Base-by-base conservation (phyloP, 2,888 invertebrate genomes). In the Stenichneumon culpator region DNA sequence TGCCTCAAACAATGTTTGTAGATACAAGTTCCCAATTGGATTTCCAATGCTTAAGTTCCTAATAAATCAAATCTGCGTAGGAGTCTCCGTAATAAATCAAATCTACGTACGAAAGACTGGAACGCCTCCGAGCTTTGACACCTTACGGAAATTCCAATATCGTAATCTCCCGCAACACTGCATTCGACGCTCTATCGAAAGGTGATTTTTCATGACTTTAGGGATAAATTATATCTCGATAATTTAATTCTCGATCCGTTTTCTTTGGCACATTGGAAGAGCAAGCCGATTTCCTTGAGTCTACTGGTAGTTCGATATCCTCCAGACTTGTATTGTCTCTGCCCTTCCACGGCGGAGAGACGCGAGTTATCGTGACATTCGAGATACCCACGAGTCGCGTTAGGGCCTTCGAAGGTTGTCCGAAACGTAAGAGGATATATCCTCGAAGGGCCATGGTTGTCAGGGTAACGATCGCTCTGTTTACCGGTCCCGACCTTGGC, bases 401-500 rank as follows among this genome's bases (percentile, higher is more conserved):
- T 52, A 57, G 36, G 63, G 69, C 39, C 63, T 39, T 80, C 80
- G 83, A 80, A 87, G 86, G 78, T 84, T 85, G 79, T 73, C 77
- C 60, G 70, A 54, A 74, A 44, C 44, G 63, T 84, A 25, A 50
- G 65, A 80, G 79, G 70, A 80, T 84, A 74, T 54, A 68, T 83
- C 73, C 82, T 65, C 75, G 78, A 80, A 88, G 90, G 90, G 89
- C 86, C 77, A 84, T 57, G 83, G 89, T 92, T 91, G 88, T 91
- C 91, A 91, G 89, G 92, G 92, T 88, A 90, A 92, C 91, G 88
- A 87, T 86, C 86, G 82, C 39, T 89, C 88, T 89, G 89, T 92
- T 92, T 91, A 90, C 89, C 88, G 89, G 89, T 89, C 91, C 91
- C 92, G 93, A 93, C 93, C 93, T 93, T 93, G 93, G 92, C 90